These are phyloP conservation scores for Epinephelus cyanopodus DNA, from an alignment of 2,113 vertebrate species.

Conservation along the genomic window DNA sequence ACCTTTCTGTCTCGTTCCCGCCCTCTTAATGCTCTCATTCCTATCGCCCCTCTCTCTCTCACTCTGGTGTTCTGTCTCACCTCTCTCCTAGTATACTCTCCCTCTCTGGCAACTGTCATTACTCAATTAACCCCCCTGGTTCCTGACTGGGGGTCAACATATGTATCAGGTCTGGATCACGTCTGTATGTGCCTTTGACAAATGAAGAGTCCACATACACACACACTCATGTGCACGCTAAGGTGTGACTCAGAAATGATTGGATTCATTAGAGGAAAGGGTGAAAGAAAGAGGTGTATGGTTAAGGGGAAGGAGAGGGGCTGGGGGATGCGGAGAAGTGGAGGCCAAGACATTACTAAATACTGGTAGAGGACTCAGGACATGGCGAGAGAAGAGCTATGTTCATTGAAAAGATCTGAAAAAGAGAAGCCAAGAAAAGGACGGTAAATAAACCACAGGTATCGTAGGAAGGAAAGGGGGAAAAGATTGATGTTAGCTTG, in stretches of 20 bases:
- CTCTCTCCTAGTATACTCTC: conserved; percentile 26
- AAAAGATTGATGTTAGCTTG: background rate
- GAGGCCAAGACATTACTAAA: conserved; percentile 42
- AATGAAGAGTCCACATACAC: conserved; percentile 46
- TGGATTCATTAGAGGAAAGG: conserved; percentile 73
- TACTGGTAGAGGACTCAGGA: conserved; percentile 27
- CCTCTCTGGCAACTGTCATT: conserved; percentile 53
- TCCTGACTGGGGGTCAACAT: conserved; percentile 68
- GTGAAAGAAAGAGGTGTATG: conserved; percentile 39
- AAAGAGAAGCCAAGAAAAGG: background rate
- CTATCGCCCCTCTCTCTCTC: background rate
- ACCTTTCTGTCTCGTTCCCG: conserved; percentile 43
- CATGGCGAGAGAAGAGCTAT: background rate
- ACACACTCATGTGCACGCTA: conserved; percentile 22
- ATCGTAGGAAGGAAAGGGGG: background rate
- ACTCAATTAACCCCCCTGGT: conserved; percentile 76
- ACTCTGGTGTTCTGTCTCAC: conserved; percentile 22
- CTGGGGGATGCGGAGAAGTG: background rate
- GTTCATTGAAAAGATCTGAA: background rate
- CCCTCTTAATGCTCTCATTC: conserved; percentile 51
- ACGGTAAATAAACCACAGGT: background rate
- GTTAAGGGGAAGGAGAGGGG: conserved; percentile 38
- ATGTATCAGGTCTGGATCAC: conserved; percentile 75
- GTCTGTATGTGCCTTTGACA: conserved; percentile 58
- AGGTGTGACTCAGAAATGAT: conserved; percentile 75